Percentiles rank a stretch among this genome's conserved stretches.
phyloP scores from a whole-genome alignment of 2,113 vertebrate species.

The Clupea harengus region DNA sequence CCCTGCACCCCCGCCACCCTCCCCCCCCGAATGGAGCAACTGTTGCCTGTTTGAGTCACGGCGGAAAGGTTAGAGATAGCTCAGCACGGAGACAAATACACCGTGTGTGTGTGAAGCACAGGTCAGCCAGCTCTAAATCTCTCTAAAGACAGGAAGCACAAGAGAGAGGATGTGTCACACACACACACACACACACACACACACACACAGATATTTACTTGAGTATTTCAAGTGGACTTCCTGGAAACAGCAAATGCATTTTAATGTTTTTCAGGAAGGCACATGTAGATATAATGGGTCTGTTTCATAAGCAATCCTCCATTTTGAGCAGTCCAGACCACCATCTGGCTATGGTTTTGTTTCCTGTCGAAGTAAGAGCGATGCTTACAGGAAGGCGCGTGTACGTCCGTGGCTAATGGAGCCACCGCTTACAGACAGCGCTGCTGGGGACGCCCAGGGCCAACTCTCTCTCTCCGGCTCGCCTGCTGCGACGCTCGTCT shows the following conservation, averaged over 20 bases:
- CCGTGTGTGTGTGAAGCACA: not conserved
- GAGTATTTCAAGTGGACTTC: not conserved
- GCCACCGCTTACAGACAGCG: not conserved
- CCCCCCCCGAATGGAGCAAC: not conserved
- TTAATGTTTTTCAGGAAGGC: not conserved
- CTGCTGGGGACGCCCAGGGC: not conserved
- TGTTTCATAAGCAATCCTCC: not conserved
- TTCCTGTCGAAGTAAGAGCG: not conserved
- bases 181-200: not conserved
- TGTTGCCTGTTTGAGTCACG: not conserved
- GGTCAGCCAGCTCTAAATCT: not conserved
- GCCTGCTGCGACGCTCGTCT: not conserved
- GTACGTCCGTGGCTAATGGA: not conserved
- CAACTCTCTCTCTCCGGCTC: not conserved
- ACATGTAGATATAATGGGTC: not conserved
- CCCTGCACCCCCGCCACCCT: not conserved
- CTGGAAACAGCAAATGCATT: not conserved
- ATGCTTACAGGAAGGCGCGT: not conserved
- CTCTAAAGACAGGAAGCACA: not conserved
- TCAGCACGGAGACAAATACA: not conserved
- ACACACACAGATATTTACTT: not conserved
- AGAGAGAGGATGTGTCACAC: not conserved
- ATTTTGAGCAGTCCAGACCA: not conserved
- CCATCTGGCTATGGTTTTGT: not conserved
- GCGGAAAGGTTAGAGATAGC: conserved; percentile 4